Evolutionary conservation across 2,888 invertebrate genomes (phyloP), one percentile per base, ranked within the genome.

Genomic region (Lochmaea crataegi): DNA sequence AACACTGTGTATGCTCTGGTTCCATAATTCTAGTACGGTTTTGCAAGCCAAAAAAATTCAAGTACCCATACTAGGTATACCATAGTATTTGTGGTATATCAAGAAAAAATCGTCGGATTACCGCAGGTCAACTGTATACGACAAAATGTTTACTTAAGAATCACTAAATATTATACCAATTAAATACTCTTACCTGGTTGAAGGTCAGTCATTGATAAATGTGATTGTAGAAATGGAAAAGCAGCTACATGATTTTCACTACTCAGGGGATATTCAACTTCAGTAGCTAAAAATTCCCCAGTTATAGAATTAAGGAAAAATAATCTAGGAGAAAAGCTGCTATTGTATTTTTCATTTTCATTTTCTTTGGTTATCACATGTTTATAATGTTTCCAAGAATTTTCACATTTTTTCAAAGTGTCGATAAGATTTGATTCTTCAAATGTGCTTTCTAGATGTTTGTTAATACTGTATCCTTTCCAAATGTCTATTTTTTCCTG

Each of bases 151-250:
- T 32, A 32, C 32, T 32, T 7, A 32, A 32, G 32, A 32, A 32
- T 32, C 32, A 32, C 32, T 32, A 32, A 32, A 32, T 7, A 67
- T 58, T 45, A 11, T 42, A 12, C 3, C 11, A 2, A 57, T 10
- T 16, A 48, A 48, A 41, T 32, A 56, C 38, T 38, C 61, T 75
- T 72, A 82, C 82, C 81, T 72, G 81, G 80, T 76, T 81, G 77
- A 45, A 69, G 66, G 2, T 81, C 80, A 58, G 80, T 77, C 41
- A 63, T 45, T 51, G 78, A 80, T 18, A 82, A 76, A 77, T 82
- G 82, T 22, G 78, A 77, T 66, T 82, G 81, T 65, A 82, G 69
- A 76, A 82, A 80, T 58, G 82, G 82, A 76, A 80, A 81, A 32
- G 81, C 57, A 26, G 80, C 79, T n/a, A 74, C 51, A 57, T 72